Percentiles rank a stretch among this genome's conserved stretches.
These are phyloP conservation scores for Cotesia vestalis DNA, from an alignment of 1,140 invertebrate species.

Conservation along the genomic window DNA sequence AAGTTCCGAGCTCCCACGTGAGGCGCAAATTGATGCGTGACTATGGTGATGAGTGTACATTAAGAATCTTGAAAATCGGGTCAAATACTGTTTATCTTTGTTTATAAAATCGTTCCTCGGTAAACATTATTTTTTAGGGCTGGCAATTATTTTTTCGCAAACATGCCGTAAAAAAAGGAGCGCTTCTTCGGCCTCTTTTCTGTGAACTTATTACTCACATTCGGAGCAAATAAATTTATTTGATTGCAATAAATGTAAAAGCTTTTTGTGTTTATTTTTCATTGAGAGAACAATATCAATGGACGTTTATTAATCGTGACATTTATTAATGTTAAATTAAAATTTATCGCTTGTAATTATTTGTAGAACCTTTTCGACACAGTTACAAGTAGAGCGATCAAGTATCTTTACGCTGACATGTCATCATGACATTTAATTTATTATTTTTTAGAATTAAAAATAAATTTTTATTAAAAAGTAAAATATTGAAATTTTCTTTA, in stretches of 20 bases:
- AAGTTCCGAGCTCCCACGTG: constrained; percentile 11
- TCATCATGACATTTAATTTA: constrained; percentile 34
- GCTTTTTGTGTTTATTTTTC: no score
- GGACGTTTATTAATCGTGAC: not conserved
- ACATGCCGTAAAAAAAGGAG: not conserved
- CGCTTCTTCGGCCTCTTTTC: not conserved
- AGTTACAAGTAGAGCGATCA: constrained; percentile 49
- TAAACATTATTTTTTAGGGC: constrained; percentile 30
- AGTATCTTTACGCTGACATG: constrained; percentile 45
- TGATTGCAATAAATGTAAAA: no score
- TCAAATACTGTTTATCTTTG: constrained; percentile 33
- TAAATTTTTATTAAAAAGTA: not conserved
- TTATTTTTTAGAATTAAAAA: not conserved
- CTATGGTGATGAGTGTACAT: constrained; percentile 33
- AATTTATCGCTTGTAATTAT: constrained; percentile 7
- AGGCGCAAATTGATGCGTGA: constrained; percentile 33
- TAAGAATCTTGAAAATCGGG: constrained; percentile 35
- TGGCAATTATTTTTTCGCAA: constrained; percentile 31
- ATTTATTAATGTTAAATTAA: constrained; percentile 22
- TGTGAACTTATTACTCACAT: no score
- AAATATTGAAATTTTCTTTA: not conserved
- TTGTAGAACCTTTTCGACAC: constrained; percentile 30
- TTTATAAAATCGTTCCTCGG: constrained; percentile 2
- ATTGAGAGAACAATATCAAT: no score
- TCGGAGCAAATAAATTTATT: no score